Percentiles rank a stretch among this genome's conserved stretches.
These are phyloP conservation scores for Eristalinus aeneus DNA, from an alignment of 2,888 invertebrate species.

Conservation along the genomic window DNA sequence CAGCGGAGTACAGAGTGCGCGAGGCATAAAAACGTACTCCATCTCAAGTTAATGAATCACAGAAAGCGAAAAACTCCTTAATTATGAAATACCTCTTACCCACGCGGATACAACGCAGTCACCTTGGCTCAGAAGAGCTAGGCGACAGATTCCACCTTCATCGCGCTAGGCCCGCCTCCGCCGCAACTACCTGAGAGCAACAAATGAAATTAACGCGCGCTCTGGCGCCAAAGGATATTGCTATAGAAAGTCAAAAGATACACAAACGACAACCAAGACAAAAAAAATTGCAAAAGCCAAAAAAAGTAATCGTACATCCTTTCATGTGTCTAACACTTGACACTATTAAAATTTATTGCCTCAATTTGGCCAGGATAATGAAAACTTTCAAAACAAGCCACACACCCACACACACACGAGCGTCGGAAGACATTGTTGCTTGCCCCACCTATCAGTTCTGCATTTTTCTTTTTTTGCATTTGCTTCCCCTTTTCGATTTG, in stretches of 20 bases:
- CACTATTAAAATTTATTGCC: slow-evolving; percentile 71
- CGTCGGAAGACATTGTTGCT: slow-evolving; percentile 51
- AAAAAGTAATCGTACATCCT: slow-evolving; percentile 67
- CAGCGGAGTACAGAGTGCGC: neutral
- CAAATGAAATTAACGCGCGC: slow-evolving; percentile 40
- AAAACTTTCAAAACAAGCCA: slow-evolving; percentile 63
- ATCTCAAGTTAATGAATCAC: slow-evolving; percentile 66
- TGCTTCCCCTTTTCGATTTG: slow-evolving; percentile 9
- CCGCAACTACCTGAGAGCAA: slow-evolving; percentile 24
- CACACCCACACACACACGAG: slow-evolving; percentile 25
- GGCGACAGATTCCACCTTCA: neutral
- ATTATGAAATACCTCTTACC: slow-evolving; percentile 63
- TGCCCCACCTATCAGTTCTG: slow-evolving; percentile 11
- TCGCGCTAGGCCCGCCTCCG: neutral
- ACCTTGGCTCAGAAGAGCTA: neutral
- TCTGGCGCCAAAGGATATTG: neutral
- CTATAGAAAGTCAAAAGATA: neutral
- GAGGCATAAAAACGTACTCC: slow-evolving; percentile 39
- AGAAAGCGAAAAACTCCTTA: slow-evolving; percentile 65
- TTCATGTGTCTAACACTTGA: slow-evolving; percentile 70
- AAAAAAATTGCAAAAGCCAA: slow-evolving; percentile 2
- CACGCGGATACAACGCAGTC: slow-evolving; percentile 21
- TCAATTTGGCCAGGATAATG: slow-evolving; percentile 70
- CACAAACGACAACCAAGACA: neutral
- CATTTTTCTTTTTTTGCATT: slow-evolving; percentile 7